A percentile compares a stretch with the other conserved stretches of the same genome.
phyloP scores from a whole-genome alignment of 2,888 invertebrate species.

The Diogma glabrata region DNA sequence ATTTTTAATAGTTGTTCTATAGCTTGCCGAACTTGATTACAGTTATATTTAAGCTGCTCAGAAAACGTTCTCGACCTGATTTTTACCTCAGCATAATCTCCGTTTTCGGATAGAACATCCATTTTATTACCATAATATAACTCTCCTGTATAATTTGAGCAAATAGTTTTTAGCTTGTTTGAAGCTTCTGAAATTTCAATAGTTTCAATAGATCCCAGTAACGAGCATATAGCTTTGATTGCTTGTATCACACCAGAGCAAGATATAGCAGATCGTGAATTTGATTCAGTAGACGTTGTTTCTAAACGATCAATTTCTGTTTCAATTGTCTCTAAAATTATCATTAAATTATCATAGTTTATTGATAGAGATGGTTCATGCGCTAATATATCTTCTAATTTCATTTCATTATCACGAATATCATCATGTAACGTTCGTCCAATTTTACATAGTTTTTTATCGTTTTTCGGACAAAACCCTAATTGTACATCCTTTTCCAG shows the following conservation, averaged over 20 bases:
- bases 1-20: slow-evolving; percentile 74
- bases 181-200: slow-evolving; percentile 72
- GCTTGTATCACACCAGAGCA: slow-evolving; percentile 74
- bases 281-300: slow-evolving; percentile 47
- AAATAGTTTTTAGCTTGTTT: slow-evolving; percentile 35
- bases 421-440: slow-evolving; percentile 76
- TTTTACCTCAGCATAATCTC: slow-evolving; percentile 57
- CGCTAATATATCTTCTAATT: slow-evolving; percentile 68
- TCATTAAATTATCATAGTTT: slow-evolving; percentile 72
- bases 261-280: slow-evolving; percentile 42
- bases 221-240: slow-evolving; percentile 82
- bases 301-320: slow-evolving; percentile 68
- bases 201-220: slow-evolving; percentile 82
- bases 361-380: slow-evolving; percentile 61
- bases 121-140: slow-evolving; percentile 36
- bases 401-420: slow-evolving; percentile 58
- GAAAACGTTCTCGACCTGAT: slow-evolving; percentile 45
- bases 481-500: slow-evolving; percentile 76
- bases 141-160: slow-evolving; percentile 30
- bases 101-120: slow-evolving; percentile 54
- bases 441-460: slow-evolving; percentile 54
- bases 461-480: slow-evolving; percentile 51
- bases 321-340: slow-evolving; percentile 76
- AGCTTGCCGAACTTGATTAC: slow-evolving; percentile 63
- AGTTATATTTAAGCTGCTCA: slow-evolving; percentile 52